Evolutionary conservation across 2,797 vertebrate genomes (phyloP), one percentile per base, ranked within the genome.

Genomic region (Diglossa cyanea): DNA sequence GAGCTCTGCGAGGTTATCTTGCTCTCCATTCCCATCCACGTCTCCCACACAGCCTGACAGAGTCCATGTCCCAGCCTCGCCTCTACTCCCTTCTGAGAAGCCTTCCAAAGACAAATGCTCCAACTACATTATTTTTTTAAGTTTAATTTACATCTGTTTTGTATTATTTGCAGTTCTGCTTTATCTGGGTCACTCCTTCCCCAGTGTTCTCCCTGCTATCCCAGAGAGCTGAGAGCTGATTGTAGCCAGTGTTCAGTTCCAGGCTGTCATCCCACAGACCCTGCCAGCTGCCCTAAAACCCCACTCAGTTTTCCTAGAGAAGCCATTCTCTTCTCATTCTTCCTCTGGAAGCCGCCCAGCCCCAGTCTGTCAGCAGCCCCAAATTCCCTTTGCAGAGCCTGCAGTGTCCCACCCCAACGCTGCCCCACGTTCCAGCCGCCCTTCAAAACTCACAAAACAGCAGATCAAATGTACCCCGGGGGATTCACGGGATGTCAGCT

Each of bases 101-200:
- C 31, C 71, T 72, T 47, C 35, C 66, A 20, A 35, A 72, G 73
- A 58, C 2, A 4, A 90, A 44, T 10, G 58, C 25, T 85, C 67
- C 26, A n/a, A 26, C 42, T 55, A 0, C 11, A 5, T 44, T 66
- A 45, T 74, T 84, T 42, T 77, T 66, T 72, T 10, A 11, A 19
- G 20, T 66, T 89, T 40, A 9, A n/a, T 82, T 92, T 91, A 48
- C 88, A 94, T 93, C 91, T 95, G 93, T 3, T 95, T 93, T 35
- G 3, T 53, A 85, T 95, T 96, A 94, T 87, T 76, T 76, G 63
- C 67, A 82, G 81, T 70, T 79, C 88, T 86, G 71, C 71, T 89
- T 70, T 89, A 68, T 93, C 67, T 93, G 80, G 62, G 50, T 72
- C 67, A 9, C 77, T 93, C 93, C 74, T 60, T 70, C 63, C n/a